Conservation (phyloP, 2,888 invertebrate species). For the Troilus luridus region DNA sequence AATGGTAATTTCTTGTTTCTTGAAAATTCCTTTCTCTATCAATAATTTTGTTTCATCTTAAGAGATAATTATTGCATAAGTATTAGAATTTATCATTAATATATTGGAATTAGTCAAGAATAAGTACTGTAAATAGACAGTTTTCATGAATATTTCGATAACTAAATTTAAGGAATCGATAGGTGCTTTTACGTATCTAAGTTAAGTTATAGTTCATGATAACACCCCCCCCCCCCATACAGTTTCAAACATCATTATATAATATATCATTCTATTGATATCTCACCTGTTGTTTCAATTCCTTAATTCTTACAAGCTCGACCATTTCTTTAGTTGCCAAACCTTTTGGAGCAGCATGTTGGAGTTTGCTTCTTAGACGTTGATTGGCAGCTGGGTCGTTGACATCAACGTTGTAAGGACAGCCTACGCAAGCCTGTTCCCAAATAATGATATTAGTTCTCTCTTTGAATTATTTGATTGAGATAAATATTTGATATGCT, state of each 20-base stretch:
- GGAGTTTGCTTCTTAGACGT: neutral
- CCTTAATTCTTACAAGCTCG: neutral
- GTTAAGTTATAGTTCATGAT: neutral
- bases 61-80: no score
- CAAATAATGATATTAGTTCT: neutral
- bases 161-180: neutral
- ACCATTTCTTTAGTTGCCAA: neutral
- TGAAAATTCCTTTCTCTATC: no score
- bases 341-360: conserved; percentile 9
- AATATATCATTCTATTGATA: neutral
- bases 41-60: no score
- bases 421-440: conserved; percentile 18
- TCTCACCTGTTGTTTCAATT: conserved; percentile 24
- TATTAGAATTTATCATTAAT: neutral
- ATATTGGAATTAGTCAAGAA: no score
- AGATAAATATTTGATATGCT: neutral
- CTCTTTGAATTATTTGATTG: neutral
- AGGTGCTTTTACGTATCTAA: neutral
- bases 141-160: neutral
- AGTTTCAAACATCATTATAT: neutral
- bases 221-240: neutral
- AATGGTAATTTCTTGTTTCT: no score
- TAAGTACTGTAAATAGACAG: no score
- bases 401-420: neutral
- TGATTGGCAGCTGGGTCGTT: neutral